Evolutionary conservation across 2,888 invertebrate genomes (phyloP), one percentile per base, ranked within the genome.

Genomic region (Torymus tubicola): DNA sequence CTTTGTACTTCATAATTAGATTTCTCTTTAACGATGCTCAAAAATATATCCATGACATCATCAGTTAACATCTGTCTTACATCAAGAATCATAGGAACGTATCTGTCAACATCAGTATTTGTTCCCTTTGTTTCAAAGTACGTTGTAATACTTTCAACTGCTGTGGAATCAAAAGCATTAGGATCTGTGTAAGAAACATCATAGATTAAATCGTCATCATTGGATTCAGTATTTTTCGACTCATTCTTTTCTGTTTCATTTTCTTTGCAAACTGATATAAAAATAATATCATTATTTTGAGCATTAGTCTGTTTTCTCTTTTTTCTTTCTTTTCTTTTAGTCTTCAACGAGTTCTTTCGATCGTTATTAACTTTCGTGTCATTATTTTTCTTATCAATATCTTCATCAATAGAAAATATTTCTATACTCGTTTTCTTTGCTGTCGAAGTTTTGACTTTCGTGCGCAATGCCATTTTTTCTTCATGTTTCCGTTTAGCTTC

Each of bases 1-100:
- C 68, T 55, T 55, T 68, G 68, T 14, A 68, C 16, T 53, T 55
- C 55, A 13, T 14, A 18, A 55, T 68, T 21, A 14, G 21, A 18
- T 4, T 52, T n/a, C 12, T 24, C 14, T 55, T 24, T 52, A 11
- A 67, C 52, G 18, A 67, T 16, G 21, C n/a, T 53, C 1, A 53
- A 0, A 55, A 67, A 67, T 18, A 16, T 13, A 53, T 67, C 67
- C 8, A 68, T 16, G 11, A 16, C 67, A 18, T 68, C 13, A 18
- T 68, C 52, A 24, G 24, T 12, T 12, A 68, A 5, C 12, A 18
- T n/a, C 8, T 63, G 1, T 24, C 3, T 24, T 24, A 24, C 3
- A 18, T 60, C 2, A 12, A 60, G 21, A 60, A 24, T 10, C 2
- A 2, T 63, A 14, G 11, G 4, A 5, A 2, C 31, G 5, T 31